Evolutionary conservation across 2,113 vertebrate species (phyloP).

Genomic region (Trachemys scripta): DNA sequence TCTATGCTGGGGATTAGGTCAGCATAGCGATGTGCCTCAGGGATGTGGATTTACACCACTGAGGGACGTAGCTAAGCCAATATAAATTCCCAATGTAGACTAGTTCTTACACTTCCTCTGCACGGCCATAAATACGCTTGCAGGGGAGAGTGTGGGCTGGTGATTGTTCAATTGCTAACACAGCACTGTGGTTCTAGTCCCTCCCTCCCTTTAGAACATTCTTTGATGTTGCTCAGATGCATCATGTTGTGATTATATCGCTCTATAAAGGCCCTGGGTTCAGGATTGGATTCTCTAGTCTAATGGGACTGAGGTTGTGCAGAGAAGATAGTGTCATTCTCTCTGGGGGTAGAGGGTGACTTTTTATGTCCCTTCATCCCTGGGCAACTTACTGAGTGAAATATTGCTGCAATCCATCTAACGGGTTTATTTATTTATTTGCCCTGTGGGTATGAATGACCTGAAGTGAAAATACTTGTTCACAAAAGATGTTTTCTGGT

Average conservation of each 20-base stretch:
- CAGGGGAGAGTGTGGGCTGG: not conserved
- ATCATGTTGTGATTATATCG: not conserved
- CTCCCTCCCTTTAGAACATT: not conserved
- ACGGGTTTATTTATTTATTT: not conserved
- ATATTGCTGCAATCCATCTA: not conserved
- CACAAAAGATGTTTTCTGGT: not conserved
- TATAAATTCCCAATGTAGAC: too few relatives aligned
- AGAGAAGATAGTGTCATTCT: not conserved
- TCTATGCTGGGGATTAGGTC: too few relatives aligned
- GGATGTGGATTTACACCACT: too few relatives aligned
- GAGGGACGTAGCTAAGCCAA: too few relatives aligned
- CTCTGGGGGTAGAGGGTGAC: not conserved
- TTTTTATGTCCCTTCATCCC: not conserved
- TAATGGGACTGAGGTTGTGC: not conserved
- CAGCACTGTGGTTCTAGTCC: not conserved
- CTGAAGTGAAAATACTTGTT: not conserved
- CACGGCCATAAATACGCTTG: not conserved
- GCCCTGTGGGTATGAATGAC: not conserved
- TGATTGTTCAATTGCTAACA: not conserved
- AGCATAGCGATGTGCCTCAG: too few relatives aligned
- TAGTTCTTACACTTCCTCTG: too few relatives aligned
- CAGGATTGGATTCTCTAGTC: not conserved
- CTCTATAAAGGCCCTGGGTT: not conserved
- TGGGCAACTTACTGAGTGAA: not conserved
- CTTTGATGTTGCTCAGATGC: not conserved